Evolutionary conservation across 1,140 invertebrate species (phyloP), one percentile per base, ranked within the genome.

Genomic region (Diachasma alloeum): DNA sequence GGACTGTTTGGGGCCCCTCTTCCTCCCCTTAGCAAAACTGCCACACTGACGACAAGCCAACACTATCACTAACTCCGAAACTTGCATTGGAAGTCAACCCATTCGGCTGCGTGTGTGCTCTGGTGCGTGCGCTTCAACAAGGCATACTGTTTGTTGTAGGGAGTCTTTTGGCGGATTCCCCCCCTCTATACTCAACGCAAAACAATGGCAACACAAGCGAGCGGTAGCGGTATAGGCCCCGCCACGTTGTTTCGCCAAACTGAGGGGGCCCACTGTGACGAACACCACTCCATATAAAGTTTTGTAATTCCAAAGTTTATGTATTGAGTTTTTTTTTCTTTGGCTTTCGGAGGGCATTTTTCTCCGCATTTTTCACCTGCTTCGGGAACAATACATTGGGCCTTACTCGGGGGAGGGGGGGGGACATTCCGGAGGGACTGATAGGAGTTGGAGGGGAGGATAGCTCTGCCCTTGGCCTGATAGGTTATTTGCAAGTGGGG

Each of bases 31-130:
- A 4, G 24, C 59, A 24, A 63, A 26, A 63, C 59, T 63, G 19
- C 19, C 59, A 63, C 59, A 63, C 59, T 63, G 24, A 26, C 53
- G 17, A 59, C 24, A 31, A 63, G 48, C 67, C 42, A 48, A 46
- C 56, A 63, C 72, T 75, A 63, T 46, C 72, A 68, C 72, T 73
- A 19, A 48, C 69, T 46, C 59, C 70, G 75, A 42, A 72, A 53
- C 74, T 79, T 74, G 42, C 75, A 72, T 77, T 73, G 70, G 6
- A 31, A 6, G 31, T 31, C 2, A 31, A 6, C 44, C 42, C 31
- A 15, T 36, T 19, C 17, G 39, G 75, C 75, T 37, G 9, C 9
- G 75, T 72, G 68, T 63, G 59, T 63, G 59, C 24, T 53, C n/a
- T 53, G 48, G 59, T 63, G 59, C 59, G 59, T 31, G 59, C 59